phyloP scores from a whole-genome alignment of 2,888 invertebrate species.

The Monoplex corrugatus region DNA sequence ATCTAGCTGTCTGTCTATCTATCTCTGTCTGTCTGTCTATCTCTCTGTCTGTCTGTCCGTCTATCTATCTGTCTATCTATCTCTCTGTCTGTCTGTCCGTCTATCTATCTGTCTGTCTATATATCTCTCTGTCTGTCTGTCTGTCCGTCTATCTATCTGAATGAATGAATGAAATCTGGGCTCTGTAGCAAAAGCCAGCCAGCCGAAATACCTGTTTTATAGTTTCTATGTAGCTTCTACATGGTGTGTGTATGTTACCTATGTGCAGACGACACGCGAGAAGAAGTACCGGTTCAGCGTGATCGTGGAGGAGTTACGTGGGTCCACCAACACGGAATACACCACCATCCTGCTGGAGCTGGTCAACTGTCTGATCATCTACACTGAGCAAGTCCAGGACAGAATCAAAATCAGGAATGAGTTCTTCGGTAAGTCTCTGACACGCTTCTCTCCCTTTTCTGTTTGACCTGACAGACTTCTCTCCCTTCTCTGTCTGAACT shows the following conservation, averaged over 20 bases:
- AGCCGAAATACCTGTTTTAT: neutral
- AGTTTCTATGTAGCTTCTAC: neutral
- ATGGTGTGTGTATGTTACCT: neutral
- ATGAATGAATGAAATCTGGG: neutral
- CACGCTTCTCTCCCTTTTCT: too few species aligned
- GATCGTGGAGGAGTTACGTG: conserved; percentile 92
- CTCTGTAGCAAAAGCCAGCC: neutral
- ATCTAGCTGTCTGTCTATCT: neutral
- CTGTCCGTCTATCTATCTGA: neutral
- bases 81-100: neutral
- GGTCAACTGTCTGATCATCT: conserved; percentile 97
- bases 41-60: neutral
- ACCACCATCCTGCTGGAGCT: conserved; percentile 95
- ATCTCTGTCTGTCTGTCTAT: neutral
- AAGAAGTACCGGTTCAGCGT: conserved; percentile 94
- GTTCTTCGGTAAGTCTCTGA: conserved; percentile 94
- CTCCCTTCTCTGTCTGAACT: too few species aligned
- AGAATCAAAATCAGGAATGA: conserved; percentile 94
- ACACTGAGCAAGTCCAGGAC: conserved; percentile 92
- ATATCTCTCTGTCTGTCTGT: neutral
- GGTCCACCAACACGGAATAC: conserved; percentile 90
- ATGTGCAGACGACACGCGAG: conserved; percentile 89
- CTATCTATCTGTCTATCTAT: neutral
- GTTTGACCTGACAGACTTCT: too few species aligned
- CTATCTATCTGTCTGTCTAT: neutral